A percentile compares a stretch with the other conserved stretches of the same genome.
Evolutionary conservation across 2,888 invertebrate genomes (phyloP).

Genomic region (Nymphalis polychloros): DNA sequence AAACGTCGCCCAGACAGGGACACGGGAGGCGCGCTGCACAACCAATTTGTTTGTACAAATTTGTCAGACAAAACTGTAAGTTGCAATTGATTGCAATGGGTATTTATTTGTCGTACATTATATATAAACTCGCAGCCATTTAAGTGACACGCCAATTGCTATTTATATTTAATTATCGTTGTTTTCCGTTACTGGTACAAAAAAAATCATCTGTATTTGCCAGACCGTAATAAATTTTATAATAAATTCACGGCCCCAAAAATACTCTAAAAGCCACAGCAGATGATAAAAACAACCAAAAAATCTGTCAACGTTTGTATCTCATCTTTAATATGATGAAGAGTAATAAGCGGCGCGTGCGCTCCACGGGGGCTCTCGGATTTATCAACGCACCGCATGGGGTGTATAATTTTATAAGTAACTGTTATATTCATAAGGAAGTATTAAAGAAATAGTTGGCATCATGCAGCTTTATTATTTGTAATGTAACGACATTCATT

Average conservation of each 20-base stretch:
- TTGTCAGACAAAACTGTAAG: conserved; percentile 56
- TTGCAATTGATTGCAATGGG: conserved; percentile 44
- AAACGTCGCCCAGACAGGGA: conserved; percentile 67
- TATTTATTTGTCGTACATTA: conserved; percentile 28
- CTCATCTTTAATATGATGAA: conserved; percentile 49
- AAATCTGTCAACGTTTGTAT: conserved; percentile 58
- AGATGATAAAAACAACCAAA: conserved; percentile 70
- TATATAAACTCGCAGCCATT: conserved; percentile 1
- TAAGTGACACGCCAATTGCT: background rate
- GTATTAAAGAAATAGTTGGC: conserved; percentile 7
- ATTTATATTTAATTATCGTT: conserved; percentile 3
- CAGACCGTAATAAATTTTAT: background rate
- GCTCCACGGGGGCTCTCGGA: conserved; percentile 58
- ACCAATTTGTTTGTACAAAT: conserved; percentile 72
- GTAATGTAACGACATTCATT: background rate
- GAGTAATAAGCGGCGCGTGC: conserved; percentile 66
- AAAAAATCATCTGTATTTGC: background rate
- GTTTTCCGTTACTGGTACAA: background rate
- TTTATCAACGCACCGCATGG: conserved; percentile 35
- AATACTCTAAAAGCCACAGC: conserved; percentile 49
- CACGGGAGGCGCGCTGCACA: conserved; percentile 48
- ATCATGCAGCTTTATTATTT: conserved; percentile 3
- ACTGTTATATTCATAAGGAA: conserved; percentile 40
- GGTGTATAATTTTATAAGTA: conserved; percentile 37
- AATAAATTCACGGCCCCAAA: background rate